Evolutionary conservation across 2,888 invertebrate species (phyloP), one percentile per base, ranked within the genome.

Genomic region (Xestoiulus laeticollis): DNA sequence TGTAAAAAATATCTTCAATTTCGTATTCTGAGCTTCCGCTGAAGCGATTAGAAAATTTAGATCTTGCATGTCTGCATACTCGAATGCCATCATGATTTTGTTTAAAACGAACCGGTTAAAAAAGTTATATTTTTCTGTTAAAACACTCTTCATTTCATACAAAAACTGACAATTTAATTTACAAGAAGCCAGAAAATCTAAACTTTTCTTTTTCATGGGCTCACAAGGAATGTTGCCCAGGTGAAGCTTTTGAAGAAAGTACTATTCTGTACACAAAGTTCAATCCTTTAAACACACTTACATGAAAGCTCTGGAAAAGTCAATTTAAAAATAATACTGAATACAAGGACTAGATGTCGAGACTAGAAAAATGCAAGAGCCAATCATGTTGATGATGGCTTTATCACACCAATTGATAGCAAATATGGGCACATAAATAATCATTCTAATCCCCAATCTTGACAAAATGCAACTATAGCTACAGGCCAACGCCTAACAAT

Each of bases 271-370:
- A 68, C n/a, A n/a, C n/a, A 59, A 68, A 68, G 59, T 68, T 26
- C n/a, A 68, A 68, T 22, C n/a, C 59, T n/a, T 68, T 53, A 38
- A 53, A 68, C 22, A 68, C 26, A 68, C 26, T 22, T n/a, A 68
- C 59, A 68, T 68, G 22, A 68, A 68, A 19, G 84, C 30, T 84
- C 43, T 43, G 84, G 30, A 84, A 84, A 43, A 84, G 84, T 84
- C 33, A 43, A 84, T 38, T 38, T 84, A 84, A 84, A 84, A 84
- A 38, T 84, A 84, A 38, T 38, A 38, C 43, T 84, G 33, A 84
- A 30, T 84, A 84, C 59, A 68, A 68, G 59, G 59, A 68, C n/a
- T 22, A 68, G n/a, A 68, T 68, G 59, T 10, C 59, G n/a, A 68
- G 59, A 68, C 59, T 68, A 68, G 59, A 68, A 68, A 68, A 68